Base-by-base conservation (phyloP, 2,113 vertebrate species). In the Lampris megalopsis region DNA sequence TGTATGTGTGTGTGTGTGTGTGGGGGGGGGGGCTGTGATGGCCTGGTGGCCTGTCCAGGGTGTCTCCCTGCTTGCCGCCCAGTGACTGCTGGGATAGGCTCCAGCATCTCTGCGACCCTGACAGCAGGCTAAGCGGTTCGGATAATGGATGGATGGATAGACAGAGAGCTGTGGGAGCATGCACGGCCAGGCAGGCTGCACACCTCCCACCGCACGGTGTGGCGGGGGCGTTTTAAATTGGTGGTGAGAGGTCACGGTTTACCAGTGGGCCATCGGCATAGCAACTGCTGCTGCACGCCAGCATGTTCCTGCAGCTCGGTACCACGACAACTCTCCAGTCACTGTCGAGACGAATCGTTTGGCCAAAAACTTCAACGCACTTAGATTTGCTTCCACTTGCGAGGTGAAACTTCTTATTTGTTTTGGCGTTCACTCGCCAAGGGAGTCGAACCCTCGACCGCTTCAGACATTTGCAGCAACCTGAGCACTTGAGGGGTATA, bases 401-500 rank as follows among this genome's bases (percentile, higher is more conserved):
- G 35, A 54, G 1, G 68, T 11, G 38, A 75, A 76, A 58, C 49
- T 67, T 79, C 79, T 88, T 82, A 62, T 57, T 43, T 13, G 35
- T 24, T 56, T 66, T 10, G 38, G 56, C 60, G 38, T 47, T 73
- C 24, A 53, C n/a, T 45, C 58, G 63, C 11, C 69, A n/a, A 48
- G 24, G 36, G 43, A 57, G 7, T 72, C 3, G 45, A 67, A 58
- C 38, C 43, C 40, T 47, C 52, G 73, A 36, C 41, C 61, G 67
- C 71, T 45, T 70, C 36, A 59, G 61, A n/a, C 50, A 40, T 68
- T 42, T 63, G 41, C 64, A 58, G 13, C 79, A 76, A 75, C 68
- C 71, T 58, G 64, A 89, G 87, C 87, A 90, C 88, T 92, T 91
- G 77, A 80, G 64, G 8, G 43, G 58, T 48, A 59, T 37, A 43